Evolutionary conservation across 2,888 invertebrate species (phyloP), one percentile per base, ranked within the genome.

Genomic region (Terebella lapidaria): DNA sequence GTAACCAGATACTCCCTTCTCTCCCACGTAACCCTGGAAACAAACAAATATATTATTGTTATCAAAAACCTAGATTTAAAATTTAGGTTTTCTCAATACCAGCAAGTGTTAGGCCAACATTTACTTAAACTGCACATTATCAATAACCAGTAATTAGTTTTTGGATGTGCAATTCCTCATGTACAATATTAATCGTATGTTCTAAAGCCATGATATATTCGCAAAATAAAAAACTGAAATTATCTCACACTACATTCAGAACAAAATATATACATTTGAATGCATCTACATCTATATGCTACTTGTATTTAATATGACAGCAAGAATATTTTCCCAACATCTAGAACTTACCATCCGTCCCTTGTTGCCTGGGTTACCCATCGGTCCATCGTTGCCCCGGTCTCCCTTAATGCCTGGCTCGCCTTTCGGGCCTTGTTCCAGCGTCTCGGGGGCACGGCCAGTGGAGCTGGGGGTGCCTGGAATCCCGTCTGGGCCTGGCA

Each of bases 401-500:
- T 53, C 30, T 18, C 62, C 65, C 27, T 54, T 58, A 0, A n/a
- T 26, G 1, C 65, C 62, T 45, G 15, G 56, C 15, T 35, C 20
- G 20, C 62, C 65, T 35, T 58, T 58, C 0, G 35, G 45, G 2
- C 65, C 62, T 49, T 15, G 54, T 28, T 52, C 54, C 35, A 61
- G 30, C 10, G 42, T 29, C 26, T 49, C 54, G 18, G 54, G 25
- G 4, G 61, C 57, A 2, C 5, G 51, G 3, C 57, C 56, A 2
- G 25, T 10, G 2, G 47, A 45, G 18, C 58, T 59, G 18, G 63
- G 57, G 2, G 58, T 52, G 15, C 77, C 77, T 55, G 71, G 73
- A n/a, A 73, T 70, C 22, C 77, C 77, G 54, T 67, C 67, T 3
- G 74, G 65, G 25, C 78, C 79, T 18, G 72, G 70, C 24, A 73